phyloP scores from a whole-genome alignment of 1,140 invertebrate species.

The Delia radicum region DNA sequence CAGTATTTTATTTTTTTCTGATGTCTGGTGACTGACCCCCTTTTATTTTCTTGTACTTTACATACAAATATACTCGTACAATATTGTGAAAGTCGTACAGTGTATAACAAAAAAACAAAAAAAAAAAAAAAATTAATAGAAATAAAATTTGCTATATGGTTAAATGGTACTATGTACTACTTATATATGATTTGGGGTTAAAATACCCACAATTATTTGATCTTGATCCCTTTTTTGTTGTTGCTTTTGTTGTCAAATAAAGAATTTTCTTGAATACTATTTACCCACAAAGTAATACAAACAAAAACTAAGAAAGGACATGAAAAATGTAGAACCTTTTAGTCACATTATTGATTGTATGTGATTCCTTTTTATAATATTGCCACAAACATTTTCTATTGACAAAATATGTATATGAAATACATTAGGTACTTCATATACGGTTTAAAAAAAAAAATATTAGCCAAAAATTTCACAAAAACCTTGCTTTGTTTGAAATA shows the following conservation, averaged over 20 bases:
- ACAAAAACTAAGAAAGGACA: no score
- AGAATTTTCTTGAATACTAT: no score
- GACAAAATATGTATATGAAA: no score
- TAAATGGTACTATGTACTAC: not conserved
- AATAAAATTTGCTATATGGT: not conserved
- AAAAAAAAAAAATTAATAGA: not conserved
- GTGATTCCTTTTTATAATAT: no score
- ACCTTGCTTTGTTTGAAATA: no score
- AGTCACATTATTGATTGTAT: no score
- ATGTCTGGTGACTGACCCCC: not conserved
- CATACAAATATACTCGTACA: not conserved
- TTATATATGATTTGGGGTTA: not conserved
- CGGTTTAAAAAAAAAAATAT: no score
- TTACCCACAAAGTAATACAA: no score
- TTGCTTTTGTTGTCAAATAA: not conserved
- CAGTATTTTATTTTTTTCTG: not conserved
- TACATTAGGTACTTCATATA: no score
- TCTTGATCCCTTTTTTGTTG: not conserved
- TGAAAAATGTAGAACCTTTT: not conserved
- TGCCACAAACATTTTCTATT: no score
- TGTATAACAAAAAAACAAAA: not conserved
- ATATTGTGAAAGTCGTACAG: not conserved
- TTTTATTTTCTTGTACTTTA: not conserved
- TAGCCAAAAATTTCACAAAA: no score
- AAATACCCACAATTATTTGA: not conserved